Percentiles rank a stretch among this genome's conserved stretches.
These are phyloP conservation scores for Leptodactylus fuscus DNA, from an alignment of 2,113 vertebrate species.

Conservation along the genomic window DNA sequence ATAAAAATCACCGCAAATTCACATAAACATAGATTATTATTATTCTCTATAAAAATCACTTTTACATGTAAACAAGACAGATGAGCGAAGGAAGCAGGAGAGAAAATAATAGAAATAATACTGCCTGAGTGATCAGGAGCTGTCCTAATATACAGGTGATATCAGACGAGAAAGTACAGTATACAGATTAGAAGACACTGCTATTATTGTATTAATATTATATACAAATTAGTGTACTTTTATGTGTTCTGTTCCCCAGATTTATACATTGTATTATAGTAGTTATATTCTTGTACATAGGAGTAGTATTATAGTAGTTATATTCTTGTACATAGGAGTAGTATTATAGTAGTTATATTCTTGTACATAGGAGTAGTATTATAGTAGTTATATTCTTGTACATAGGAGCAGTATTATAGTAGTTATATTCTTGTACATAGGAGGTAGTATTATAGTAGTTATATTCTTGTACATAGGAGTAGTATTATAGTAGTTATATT, in stretches of 20 bases:
- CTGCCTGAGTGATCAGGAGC: no score
- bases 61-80: not conserved
- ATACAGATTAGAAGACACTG: not conserved
- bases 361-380: not conserved
- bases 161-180: not conserved
- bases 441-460: no score
- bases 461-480: constrained; percentile 3
- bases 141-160: no score
- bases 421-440: no score
- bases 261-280: not conserved
- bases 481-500: constrained; percentile 1
- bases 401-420: constrained; percentile 1
- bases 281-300: not conserved
- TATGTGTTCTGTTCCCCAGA: no score
- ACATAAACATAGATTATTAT: not conserved
- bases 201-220: not conserved
- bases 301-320: no score
- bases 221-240: no score
- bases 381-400: constrained; percentile 5
- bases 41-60: not conserved
- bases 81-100: not conserved
- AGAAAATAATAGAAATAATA: not conserved
- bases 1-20: not conserved
- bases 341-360: constrained; percentile 2
- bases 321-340: not conserved